Evolutionary conservation across 1,140 invertebrate species (phyloP).

Genomic region (Drosophila sulfurigaster): DNA sequence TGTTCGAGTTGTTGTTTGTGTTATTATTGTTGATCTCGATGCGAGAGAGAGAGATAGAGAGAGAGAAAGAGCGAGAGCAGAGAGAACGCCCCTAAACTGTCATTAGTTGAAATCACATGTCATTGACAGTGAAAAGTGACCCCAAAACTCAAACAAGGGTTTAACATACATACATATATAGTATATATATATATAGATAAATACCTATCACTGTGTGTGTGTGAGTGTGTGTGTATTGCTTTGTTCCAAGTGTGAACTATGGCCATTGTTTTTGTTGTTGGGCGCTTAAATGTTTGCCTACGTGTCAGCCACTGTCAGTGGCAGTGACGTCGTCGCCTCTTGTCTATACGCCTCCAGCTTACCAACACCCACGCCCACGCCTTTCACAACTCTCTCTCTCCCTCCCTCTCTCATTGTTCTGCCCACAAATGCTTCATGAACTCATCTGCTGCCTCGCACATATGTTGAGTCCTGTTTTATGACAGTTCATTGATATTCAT

Average conservation of each 20-base stretch:
- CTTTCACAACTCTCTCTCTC: background rate
- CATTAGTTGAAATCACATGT: slow-evolving; percentile 82
- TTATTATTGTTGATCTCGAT: slow-evolving; percentile 8
- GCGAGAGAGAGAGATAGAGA: no score
- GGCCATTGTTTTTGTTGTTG: slow-evolving; percentile 32
- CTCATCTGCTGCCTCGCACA: slow-evolving; percentile 2
- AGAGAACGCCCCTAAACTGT: slow-evolving; percentile 57
- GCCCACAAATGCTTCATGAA: background rate
- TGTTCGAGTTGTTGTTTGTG: background rate
- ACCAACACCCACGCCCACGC: background rate
- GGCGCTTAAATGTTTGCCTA: slow-evolving; percentile 74
- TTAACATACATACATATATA: slow-evolving; percentile 2
- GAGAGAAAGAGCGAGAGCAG: no score
- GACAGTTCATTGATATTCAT: slow-evolving; percentile 82
- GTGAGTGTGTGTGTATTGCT: slow-evolving; percentile 18
- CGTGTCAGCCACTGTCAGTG: slow-evolving; percentile 71
- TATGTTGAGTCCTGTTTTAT: slow-evolving; percentile 65
- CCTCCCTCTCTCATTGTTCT: background rate
- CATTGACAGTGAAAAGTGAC: slow-evolving; percentile 70
- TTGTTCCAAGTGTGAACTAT: slow-evolving; percentile 53
- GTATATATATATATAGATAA: slow-evolving; percentile 13
- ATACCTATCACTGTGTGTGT: slow-evolving; percentile 10
- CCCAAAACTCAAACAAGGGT: slow-evolving; percentile 30
- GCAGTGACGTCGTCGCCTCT: slow-evolving; percentile 33
- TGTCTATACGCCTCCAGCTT: background rate